Conservation (phyloP, 2,888 invertebrate genomes). For the Cephus sareptanus region DNA sequence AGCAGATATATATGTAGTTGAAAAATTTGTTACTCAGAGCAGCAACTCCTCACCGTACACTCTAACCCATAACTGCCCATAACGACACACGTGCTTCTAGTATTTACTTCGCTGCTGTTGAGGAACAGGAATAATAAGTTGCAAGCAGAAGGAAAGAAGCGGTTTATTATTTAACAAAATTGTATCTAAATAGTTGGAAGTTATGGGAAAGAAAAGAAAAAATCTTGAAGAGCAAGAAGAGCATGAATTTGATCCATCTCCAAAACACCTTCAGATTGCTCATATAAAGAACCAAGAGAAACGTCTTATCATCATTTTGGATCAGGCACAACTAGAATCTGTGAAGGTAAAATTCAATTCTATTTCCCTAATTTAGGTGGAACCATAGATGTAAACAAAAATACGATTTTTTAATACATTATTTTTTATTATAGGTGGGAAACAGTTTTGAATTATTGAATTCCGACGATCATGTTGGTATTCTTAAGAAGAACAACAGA, state of each 20-base stretch:
- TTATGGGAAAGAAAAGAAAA: constrained; percentile 71
- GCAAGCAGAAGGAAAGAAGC: not conserved
- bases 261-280: constrained; percentile 81
- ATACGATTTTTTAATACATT: constrained; percentile 10
- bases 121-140: not conserved
- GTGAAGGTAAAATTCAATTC: constrained; percentile 79
- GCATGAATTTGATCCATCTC: constrained; percentile 81
- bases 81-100: not conserved
- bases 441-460: constrained; percentile 91
- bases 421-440: constrained; percentile 74
- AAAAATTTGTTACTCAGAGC: not conserved
- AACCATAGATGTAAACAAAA: constrained; percentile 2
- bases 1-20: not conserved
- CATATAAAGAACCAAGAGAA: constrained; percentile 88
- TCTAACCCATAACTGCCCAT: not conserved
- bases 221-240: constrained; percentile 71
- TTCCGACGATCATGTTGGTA: constrained; percentile 90
- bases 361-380: not conserved
- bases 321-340: constrained; percentile 94
- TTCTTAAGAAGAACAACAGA: constrained; percentile 86
- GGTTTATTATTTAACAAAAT: not conserved
- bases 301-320: constrained; percentile 90
- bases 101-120: not conserved
- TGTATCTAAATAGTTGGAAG: not conserved
- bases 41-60: not conserved